Evolutionary conservation across 2,797 vertebrate species (phyloP).

Genomic region (Cyclura pinguis): DNA sequence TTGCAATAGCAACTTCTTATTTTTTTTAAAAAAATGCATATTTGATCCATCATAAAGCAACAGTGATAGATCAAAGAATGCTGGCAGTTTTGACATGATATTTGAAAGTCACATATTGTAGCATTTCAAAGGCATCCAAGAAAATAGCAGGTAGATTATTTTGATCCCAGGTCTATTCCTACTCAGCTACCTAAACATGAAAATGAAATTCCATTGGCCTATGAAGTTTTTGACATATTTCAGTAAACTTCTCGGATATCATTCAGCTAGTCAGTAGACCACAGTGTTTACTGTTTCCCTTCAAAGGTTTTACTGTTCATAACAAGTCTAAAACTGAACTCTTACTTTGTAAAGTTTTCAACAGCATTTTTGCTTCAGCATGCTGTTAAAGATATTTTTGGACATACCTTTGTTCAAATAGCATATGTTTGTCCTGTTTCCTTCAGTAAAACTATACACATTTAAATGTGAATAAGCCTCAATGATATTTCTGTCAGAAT

Average conservation of each 20-base stretch:
- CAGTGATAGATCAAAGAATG: not conserved
- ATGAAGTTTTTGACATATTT: conserved; percentile 48
- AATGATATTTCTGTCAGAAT: not conserved
- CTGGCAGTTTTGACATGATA: not conserved
- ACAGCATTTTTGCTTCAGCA: not conserved
- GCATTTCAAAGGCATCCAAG: not conserved
- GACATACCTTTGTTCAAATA: not conserved
- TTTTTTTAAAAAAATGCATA: not conserved
- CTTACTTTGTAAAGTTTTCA: conserved; percentile 45
- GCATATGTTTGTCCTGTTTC: not conserved
- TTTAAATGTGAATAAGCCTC: not conserved
- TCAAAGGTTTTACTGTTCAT: conserved; percentile 40
- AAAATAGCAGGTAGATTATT: not conserved
- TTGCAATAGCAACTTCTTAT: not conserved
- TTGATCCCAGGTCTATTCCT: conserved; percentile 26
- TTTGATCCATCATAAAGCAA: not conserved
- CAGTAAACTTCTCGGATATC: conserved; percentile 51
- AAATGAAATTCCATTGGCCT: conserved; percentile 53
- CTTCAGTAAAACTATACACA: not conserved
- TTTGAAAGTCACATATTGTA: not conserved
- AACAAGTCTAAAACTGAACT: not conserved
- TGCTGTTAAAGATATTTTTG: not conserved
- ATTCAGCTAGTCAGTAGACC: conserved; percentile 56
- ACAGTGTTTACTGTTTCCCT: conserved; percentile 46
- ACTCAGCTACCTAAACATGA: conserved; percentile 31